Conservation (phyloP, 2,113 vertebrate species). For the Greenwoodochromis staneri region DNA sequence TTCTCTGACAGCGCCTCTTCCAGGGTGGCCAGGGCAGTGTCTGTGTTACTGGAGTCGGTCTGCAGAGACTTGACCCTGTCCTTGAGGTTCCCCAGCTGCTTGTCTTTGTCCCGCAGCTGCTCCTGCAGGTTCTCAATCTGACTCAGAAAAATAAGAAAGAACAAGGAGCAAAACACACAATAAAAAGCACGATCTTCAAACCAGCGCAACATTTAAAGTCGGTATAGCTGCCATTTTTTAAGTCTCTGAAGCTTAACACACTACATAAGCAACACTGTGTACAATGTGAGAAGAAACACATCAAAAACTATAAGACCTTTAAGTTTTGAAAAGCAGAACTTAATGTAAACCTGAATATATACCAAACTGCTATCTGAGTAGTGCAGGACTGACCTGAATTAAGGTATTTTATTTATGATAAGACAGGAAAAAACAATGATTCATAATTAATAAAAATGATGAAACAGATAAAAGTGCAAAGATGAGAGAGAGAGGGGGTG, state of each 20-base stretch:
- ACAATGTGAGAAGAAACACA: background rate
- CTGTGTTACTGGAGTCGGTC: constrained; percentile 97
- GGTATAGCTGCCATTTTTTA: background rate
- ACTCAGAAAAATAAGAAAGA: background rate
- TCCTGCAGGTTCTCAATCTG: constrained; percentile 99
- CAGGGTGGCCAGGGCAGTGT: constrained; percentile 93
- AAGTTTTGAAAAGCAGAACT: background rate
- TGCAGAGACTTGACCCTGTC: constrained; percentile 97
- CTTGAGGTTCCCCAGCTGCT: constrained; percentile 93
- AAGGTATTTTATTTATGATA: background rate
- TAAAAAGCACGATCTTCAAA: background rate
- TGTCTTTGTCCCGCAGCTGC: constrained; percentile 97
- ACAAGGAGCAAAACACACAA: background rate
- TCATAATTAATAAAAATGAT: background rate
- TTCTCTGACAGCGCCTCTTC: constrained; percentile 98
- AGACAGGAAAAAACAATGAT: background rate
- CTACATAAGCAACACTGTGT: background rate
- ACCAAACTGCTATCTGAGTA: background rate
- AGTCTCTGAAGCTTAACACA: background rate
- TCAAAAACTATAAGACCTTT: background rate
- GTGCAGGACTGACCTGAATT: no score
- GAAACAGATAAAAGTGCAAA: background rate
- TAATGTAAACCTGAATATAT: background rate
- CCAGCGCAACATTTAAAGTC: background rate
- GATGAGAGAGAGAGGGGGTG: background rate